Percentiles rank a stretch among this genome's conserved stretches.
Conservation (phyloP, 1,140 invertebrate species). For the Aphis craccivora region DNA sequence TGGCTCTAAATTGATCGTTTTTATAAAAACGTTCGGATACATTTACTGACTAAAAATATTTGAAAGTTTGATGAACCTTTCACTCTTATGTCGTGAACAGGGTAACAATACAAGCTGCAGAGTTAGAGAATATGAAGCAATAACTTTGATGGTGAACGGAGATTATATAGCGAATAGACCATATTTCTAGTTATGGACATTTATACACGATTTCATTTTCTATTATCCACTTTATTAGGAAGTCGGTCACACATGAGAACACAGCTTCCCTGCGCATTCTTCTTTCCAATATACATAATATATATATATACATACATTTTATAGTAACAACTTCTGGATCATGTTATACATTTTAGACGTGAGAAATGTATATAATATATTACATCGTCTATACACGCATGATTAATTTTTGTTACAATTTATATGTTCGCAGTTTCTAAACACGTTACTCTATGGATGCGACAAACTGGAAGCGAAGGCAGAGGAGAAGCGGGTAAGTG, state of each 20-base stretch:
- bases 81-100: slow-evolving; percentile 1
- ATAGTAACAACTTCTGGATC: slow-evolving; percentile 24
- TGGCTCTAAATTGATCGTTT: neutral
- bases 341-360: neutral
- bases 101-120: neutral
- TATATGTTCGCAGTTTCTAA: slow-evolving; percentile 56
- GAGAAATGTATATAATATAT: slow-evolving; percentile 11
- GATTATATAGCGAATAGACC: slow-evolving; percentile 7
- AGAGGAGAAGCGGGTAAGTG: slow-evolving; percentile 53
- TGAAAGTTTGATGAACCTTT: slow-evolving; percentile 28
- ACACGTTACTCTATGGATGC: slow-evolving; percentile 56
- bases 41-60: neutral
- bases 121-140: slow-evolving; percentile 13
- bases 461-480: slow-evolving; percentile 56
- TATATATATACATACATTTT: neutral
- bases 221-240: slow-evolving; percentile 40
- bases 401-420: slow-evolving; percentile 32
- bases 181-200: slow-evolving; percentile 46
- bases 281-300: neutral
- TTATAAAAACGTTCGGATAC: neutral
- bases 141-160: slow-evolving; percentile 38
- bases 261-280: neutral
- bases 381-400: neutral
- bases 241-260: slow-evolving; percentile 50
- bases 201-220: slow-evolving; percentile 51